phyloP scores from a whole-genome alignment of 2,888 invertebrate genomes.

The Drosophila quinaria region DNA sequence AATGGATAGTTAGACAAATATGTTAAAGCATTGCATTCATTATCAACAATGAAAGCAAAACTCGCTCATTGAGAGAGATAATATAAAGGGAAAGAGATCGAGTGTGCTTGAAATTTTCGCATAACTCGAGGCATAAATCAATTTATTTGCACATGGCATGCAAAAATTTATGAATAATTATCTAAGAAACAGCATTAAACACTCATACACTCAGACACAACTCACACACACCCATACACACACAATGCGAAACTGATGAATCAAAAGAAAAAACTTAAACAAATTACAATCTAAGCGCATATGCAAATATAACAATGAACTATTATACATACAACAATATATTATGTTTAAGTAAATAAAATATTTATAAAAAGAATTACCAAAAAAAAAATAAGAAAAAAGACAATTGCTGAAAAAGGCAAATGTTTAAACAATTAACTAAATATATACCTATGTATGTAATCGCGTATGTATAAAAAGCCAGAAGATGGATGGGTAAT shows the following conservation, averaged over 20 bases:
- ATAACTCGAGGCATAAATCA: conserved; percentile 73
- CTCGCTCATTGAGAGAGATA: conserved; percentile 21
- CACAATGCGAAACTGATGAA: conserved; percentile 59
- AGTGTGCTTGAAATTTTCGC: conserved; percentile 51
- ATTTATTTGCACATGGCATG: conserved; percentile 62
- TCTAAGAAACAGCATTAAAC: conserved; percentile 36
- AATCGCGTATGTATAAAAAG: conserved; percentile 49
- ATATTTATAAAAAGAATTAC: conserved; percentile 70
- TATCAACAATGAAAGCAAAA: conserved; percentile 59
- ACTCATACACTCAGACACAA: conserved; percentile 30
- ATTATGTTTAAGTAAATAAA: conserved; percentile 76
- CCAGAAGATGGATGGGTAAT: conserved; percentile 49
- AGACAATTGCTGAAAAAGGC: conserved; percentile 43
- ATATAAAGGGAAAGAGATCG: neutral
- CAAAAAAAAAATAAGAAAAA: conserved; percentile 42
- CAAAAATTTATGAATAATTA: conserved; percentile 39
- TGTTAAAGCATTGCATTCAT: conserved; percentile 77
- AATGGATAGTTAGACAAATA: conserved; percentile 78
- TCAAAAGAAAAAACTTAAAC: conserved; percentile 74
- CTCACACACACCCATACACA: conserved; percentile 19
- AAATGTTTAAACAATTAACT: conserved; percentile 70
- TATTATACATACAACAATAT: conserved; percentile 74
- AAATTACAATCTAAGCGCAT: conserved; percentile 74
- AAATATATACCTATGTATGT: conserved; percentile 59
- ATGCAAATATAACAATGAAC: conserved; percentile 80